A percentile compares a stretch with the other conserved stretches of the same genome.
These are phyloP conservation scores for Leuciscus waleckii DNA, from an alignment of 2,797 vertebrate species.

Conservation along the genomic window DNA sequence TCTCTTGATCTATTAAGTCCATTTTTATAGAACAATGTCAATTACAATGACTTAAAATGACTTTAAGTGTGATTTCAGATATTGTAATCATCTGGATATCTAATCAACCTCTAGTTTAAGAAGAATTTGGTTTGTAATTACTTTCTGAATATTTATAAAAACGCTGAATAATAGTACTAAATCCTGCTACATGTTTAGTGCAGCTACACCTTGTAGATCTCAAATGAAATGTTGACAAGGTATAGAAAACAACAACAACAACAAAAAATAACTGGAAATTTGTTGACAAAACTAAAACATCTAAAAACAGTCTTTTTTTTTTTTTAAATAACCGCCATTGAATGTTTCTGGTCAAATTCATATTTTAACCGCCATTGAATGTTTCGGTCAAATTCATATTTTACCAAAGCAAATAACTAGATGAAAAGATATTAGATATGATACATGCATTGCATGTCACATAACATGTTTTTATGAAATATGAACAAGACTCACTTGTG, in stretches of 20 bases:
- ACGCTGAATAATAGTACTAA: not conserved
- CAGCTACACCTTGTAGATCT: not conserved
- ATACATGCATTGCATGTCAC: not conserved
- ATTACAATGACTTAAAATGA: not conserved
- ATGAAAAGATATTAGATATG: not conserved
- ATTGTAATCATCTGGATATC: not conserved
- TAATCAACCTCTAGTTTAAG: not conserved
- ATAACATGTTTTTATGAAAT: not conserved
- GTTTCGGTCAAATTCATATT: not conserved
- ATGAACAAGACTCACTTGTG: conserved; percentile 26
- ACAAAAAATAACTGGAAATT: not conserved
- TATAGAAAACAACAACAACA: not conserved
- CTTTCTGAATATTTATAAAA: not conserved
- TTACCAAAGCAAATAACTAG: not conserved
- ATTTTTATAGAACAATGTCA: not conserved
- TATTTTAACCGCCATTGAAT: not conserved
- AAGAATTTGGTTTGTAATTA: not conserved
- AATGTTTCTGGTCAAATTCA: not conserved
- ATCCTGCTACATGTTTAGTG: not conserved
- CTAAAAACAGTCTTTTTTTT: not conserved
- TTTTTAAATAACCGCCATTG: too few relatives aligned
- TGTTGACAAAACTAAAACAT: not conserved
- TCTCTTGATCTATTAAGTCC: not conserved
- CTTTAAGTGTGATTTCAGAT: not conserved
- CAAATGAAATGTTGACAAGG: not conserved